Evolutionary conservation across 2,888 invertebrate species (phyloP).

Genomic region (Caenorhabditis angaria): DNA sequence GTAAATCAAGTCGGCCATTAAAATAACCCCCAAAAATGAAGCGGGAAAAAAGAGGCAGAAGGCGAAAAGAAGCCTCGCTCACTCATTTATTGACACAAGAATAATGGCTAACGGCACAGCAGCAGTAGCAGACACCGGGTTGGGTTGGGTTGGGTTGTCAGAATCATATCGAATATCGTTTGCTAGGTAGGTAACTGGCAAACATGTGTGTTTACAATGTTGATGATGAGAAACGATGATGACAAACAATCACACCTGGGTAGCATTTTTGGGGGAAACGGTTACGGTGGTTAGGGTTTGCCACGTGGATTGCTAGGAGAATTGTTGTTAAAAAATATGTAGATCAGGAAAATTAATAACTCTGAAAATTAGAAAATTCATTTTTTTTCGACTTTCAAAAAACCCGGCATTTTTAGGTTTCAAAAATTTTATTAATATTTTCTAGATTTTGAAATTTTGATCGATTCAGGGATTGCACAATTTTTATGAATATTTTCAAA

Average conservation of each 20-base stretch:
- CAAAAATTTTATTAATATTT: no score
- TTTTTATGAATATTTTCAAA: no score
- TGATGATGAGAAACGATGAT: not conserved
- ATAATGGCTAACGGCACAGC: not conserved
- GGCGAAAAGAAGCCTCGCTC: not conserved
- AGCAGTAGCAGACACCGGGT: not conserved
- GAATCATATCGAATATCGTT: not conserved
- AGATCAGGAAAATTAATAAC: no score
- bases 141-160: not conserved
- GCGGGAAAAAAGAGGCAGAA: not conserved
- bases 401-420: no score
- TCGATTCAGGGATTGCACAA: no score
- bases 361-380: no score
- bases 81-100: not conserved
- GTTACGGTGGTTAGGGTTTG: no score
- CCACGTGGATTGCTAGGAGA: no score
- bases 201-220: not conserved
- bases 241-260: slow-evolving; percentile 2
- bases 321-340: no score
- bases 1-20: not conserved
- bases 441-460: no score
- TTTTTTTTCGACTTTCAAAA: no score
- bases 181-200: not conserved
- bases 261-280: not conserved
- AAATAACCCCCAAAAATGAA: not conserved